phyloP scores from a whole-genome alignment of 2,113 vertebrate genomes.

The Microcebus griseorufus region DNA sequence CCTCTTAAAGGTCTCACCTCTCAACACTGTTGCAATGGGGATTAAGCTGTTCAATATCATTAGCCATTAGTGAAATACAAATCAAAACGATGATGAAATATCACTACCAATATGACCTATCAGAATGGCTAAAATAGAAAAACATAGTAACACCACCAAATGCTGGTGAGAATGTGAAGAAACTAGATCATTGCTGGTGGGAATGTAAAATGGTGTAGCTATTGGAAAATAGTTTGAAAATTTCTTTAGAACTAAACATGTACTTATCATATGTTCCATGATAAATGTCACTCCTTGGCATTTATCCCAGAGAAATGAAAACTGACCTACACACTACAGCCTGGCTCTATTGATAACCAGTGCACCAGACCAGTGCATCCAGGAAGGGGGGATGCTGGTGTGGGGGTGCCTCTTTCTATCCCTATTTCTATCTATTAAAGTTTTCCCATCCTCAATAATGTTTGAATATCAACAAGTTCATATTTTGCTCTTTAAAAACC shows the following conservation, averaged over 20 bases:
- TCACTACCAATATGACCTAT: background rate
- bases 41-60: background rate
- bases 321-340: background rate
- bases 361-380: background rate
- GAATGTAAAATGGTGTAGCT: background rate
- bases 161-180: background rate
- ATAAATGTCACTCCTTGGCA: background rate
- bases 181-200: background rate
- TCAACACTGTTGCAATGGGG: background rate
- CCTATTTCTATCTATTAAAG: background rate
- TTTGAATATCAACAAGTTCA: background rate
- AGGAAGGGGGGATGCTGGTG: background rate
- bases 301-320: background rate
- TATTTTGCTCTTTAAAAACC: background rate
- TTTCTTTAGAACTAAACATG: background rate
- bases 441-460: background rate
- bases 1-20: background rate
- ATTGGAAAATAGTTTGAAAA: background rate
- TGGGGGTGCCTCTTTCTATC: background rate
- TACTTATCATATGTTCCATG: background rate
- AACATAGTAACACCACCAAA: background rate
- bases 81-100: background rate
- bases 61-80: background rate
- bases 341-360: background rate
- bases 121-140: background rate